A percentile compares a stretch with the other conserved stretches of the same genome.
Conservation (phyloP, 2,113 vertebrate species). For the Lepidothrix coronata region DNA sequence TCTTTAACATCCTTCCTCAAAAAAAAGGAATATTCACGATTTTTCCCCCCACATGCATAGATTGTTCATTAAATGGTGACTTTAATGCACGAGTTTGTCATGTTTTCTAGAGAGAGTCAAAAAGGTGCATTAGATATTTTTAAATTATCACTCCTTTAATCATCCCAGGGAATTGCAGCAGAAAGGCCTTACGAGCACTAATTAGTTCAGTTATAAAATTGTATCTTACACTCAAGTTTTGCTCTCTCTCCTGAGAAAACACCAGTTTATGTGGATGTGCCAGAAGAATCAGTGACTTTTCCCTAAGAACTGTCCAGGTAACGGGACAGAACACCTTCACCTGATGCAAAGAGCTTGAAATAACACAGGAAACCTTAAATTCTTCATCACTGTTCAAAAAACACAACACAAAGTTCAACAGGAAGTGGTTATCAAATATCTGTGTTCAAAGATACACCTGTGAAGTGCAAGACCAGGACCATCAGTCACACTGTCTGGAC, state of each 20-base stretch:
- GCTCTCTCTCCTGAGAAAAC: not conserved
- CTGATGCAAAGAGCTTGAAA: not conserved
- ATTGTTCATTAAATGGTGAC: not conserved
- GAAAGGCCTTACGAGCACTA: not conserved
- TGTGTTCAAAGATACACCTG: not conserved
- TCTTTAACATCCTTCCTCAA: not conserved
- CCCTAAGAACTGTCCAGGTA: not conserved
- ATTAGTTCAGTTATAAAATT: slow-evolving; percentile 20
- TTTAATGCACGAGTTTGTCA: not conserved
- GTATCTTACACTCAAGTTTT: not conserved
- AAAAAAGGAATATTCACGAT: not conserved
- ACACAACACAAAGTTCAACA: not conserved
- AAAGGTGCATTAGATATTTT: not conserved
- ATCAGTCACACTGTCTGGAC: not conserved
- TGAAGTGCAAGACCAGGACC: not conserved
- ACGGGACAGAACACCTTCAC: not conserved
- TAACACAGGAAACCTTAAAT: not conserved
- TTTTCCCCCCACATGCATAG: not conserved
- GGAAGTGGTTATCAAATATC: not conserved
- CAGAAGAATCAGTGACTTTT: not conserved
- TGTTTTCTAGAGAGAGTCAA: not conserved
- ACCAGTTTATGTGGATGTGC: not conserved
- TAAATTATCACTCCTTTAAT: not conserved
- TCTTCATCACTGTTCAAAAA: not conserved
- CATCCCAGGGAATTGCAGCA: not conserved